Conservation (phyloP, 2,797 vertebrate genomes). For the Phataginus tricuspis region DNA sequence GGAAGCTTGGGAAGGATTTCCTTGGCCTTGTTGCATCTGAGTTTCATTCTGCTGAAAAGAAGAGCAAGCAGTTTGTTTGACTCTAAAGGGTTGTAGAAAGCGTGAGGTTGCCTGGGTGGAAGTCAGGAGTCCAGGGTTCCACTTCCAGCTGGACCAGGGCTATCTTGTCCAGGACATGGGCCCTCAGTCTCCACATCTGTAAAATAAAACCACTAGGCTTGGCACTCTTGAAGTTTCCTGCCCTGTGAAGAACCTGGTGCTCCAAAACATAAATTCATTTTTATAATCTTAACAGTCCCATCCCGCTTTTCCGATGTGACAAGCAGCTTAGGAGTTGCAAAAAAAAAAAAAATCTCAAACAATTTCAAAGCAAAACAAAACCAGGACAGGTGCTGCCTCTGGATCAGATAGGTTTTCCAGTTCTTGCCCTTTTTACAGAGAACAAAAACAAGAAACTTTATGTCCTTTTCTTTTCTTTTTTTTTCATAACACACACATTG, state of each 20-base stretch:
- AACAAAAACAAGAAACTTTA: slow-evolving; percentile 49
- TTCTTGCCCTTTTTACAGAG: slow-evolving; percentile 52
- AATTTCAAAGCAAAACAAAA: slow-evolving; percentile 69
- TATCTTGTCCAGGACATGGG: background rate
- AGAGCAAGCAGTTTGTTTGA: background rate
- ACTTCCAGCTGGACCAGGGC: background rate
- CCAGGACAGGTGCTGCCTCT: background rate
- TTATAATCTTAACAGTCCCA: background rate
- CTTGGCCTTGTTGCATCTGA: background rate
- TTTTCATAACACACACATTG: slow-evolving; percentile 70
- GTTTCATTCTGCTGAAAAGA: background rate
- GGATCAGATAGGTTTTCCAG: slow-evolving; percentile 19
- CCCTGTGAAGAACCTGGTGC: background rate
- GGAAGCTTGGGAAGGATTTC: background rate
- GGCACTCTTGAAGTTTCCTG: background rate
- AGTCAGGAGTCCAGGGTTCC: background rate
- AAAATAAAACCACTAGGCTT: background rate
- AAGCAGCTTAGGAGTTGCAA: slow-evolving; percentile 60
- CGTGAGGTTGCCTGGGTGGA: background rate
- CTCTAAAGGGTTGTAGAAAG: background rate
- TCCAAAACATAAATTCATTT: slow-evolving; percentile 51
- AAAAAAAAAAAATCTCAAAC: slow-evolving; percentile 65
- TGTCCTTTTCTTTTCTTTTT: background rate
- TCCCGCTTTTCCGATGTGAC: slow-evolving; percentile 41
- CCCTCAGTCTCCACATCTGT: background rate